Percentiles rank a stretch among this genome's conserved stretches.
Conservation (phyloP, 2,113 vertebrate genomes). For the Lipophrys pholis region DNA sequence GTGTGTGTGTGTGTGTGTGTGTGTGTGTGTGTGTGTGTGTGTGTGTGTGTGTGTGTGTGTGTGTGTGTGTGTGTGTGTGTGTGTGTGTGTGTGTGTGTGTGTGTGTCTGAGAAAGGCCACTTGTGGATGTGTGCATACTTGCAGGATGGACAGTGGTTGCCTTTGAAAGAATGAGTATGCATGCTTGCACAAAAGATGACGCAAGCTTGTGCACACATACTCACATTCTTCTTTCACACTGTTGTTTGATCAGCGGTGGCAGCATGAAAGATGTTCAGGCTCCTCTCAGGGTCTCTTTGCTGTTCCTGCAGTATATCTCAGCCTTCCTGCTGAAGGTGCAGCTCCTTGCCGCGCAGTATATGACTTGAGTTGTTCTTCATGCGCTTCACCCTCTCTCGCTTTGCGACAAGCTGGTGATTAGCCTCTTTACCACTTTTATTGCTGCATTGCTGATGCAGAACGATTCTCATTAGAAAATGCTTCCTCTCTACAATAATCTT, state of each 20-base stretch:
- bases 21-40: not conserved
- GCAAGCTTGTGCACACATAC: constrained; percentile 51
- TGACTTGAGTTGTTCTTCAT: not conserved
- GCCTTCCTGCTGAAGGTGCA: constrained; percentile 6
- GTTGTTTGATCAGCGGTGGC: constrained; percentile 37
- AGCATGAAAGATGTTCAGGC: constrained; percentile 16
- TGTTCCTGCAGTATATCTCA: not conserved
- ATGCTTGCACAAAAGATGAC: constrained; percentile 68
- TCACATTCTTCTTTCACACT: constrained; percentile 37
- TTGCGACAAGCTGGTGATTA: not conserved
- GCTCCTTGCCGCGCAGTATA: constrained; percentile 15
- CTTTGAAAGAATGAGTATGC: constrained; percentile 55
- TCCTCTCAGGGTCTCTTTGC: constrained; percentile 30
- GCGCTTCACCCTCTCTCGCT: not conserved
- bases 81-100: not conserved
- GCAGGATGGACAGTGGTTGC: constrained; percentile 53
- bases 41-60: constrained; percentile 5
- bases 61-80: constrained; percentile 21
- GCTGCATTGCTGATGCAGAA: not conserved
- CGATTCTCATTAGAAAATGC: constrained; percentile 7
- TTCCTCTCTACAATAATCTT: constrained; percentile 19
- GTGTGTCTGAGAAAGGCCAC: constrained; percentile 1
- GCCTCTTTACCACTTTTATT: not conserved
- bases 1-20: not conserved
- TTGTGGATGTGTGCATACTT: constrained; percentile 59